A percentile compares a stretch with the other conserved stretches of the same genome.
Conservation (phyloP, 2,113 vertebrate genomes). For the Chaetorhynchus papuensis region DNA sequence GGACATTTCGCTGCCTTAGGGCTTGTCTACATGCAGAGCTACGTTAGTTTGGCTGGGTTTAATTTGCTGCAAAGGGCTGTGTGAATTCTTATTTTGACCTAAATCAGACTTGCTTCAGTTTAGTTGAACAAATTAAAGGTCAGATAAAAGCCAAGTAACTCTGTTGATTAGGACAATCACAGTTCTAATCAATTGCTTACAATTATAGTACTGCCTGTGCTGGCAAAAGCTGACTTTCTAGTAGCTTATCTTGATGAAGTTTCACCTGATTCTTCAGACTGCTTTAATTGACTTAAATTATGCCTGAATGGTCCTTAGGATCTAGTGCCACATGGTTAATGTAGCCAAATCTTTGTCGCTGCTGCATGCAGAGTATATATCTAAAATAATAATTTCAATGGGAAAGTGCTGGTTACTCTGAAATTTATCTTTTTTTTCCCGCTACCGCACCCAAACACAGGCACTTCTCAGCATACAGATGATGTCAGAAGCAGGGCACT, state of each 20-base stretch:
- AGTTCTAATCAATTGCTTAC: slow-evolving; percentile 22
- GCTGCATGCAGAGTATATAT: neutral
- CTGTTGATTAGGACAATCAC: slow-evolving; percentile 14
- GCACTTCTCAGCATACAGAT: neutral
- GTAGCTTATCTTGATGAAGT: slow-evolving; percentile 21
- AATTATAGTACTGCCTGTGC: neutral
- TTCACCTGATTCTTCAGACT: neutral
- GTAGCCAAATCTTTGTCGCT: neutral
- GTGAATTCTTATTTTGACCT: slow-evolving; percentile 39
- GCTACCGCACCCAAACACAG: neutral
- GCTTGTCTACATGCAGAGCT: slow-evolving; percentile 23
- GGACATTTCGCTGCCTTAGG: slow-evolving; percentile 28
- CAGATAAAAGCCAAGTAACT: slow-evolving; percentile 1
- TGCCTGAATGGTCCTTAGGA: neutral
- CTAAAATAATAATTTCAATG: neutral
- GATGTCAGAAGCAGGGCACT: neutral
- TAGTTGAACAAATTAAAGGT: slow-evolving; percentile 28
- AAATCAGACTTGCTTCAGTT: slow-evolving; percentile 28
- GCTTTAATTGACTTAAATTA: neutral
- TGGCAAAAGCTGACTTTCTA: neutral
- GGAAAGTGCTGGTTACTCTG: neutral
- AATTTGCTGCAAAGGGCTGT: slow-evolving; percentile 20
- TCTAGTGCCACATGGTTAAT: neutral
- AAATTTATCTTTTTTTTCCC: neutral
- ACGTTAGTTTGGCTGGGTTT: neutral